Conservation (phyloP, 2,888 invertebrate species). For the Drosophila conformis region DNA sequence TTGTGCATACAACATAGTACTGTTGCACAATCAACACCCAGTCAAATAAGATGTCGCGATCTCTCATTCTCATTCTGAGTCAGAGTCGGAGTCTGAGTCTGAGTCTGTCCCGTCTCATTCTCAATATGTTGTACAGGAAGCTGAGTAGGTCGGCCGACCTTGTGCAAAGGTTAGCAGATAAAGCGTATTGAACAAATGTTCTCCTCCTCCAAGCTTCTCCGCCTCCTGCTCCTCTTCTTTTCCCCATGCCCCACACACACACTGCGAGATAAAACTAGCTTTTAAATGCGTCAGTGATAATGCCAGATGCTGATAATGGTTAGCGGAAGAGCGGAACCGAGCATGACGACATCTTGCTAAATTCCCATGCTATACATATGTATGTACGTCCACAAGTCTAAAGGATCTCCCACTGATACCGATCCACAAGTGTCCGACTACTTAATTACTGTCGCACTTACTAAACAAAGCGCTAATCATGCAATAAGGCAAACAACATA, state of each 20-base stretch:
- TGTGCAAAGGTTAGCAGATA: conserved; percentile 57
- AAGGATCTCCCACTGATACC: conserved; percentile 26
- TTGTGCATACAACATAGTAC: background rate
- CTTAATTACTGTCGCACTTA: conserved; percentile 15
- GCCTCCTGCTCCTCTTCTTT: background rate
- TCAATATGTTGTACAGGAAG: conserved; percentile 26
- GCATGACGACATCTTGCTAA: conserved; percentile 36
- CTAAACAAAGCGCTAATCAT: background rate
- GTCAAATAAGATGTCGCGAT: conserved; percentile 39
- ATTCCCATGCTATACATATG: conserved; percentile 39
- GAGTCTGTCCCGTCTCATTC: background rate
- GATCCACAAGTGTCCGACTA: conserved; percentile 14
- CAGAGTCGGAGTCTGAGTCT: background rate
- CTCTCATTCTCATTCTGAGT: background rate
- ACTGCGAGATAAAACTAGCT: conserved; percentile 33
- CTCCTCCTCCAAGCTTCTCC: background rate
- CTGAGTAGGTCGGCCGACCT: conserved; percentile 45
- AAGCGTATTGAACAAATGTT: conserved; percentile 22
- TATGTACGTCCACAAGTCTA: background rate
- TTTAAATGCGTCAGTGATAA: conserved; percentile 55
- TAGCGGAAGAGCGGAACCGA: conserved; percentile 47
- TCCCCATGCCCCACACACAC: background rate
- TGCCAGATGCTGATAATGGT: conserved; percentile 55
- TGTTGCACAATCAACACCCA: conserved; percentile 40
- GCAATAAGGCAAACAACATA: background rate